Percentiles rank a stretch among this genome's conserved stretches.
These are phyloP conservation scores for Spea hammondii DNA, from an alignment of 2,797 vertebrate genomes.

Conservation along the genomic window DNA sequence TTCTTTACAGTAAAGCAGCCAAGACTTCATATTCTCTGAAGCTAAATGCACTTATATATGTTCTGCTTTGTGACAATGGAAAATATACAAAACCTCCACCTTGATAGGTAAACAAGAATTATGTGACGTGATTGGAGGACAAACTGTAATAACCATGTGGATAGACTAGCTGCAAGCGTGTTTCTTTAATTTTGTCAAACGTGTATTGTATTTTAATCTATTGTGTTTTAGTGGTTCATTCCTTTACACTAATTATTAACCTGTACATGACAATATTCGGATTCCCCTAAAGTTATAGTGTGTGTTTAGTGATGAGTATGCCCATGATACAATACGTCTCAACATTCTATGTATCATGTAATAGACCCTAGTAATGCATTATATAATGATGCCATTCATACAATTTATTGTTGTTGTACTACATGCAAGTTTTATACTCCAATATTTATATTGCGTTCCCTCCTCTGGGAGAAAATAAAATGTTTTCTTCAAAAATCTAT, in stretches of 20 bases:
- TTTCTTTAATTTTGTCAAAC: conserved; percentile 59
- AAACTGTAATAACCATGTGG: conserved; percentile 54
- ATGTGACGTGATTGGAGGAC: conserved; percentile 46
- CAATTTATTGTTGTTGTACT: conserved; percentile 80
- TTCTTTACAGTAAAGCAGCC: conserved; percentile 28
- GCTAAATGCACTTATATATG: conserved; percentile 37
- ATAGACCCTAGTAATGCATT: conserved; percentile 77
- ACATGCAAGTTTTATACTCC: conserved; percentile 98
- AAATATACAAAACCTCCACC: conserved; percentile 10
- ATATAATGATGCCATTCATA: conserved; percentile 76
- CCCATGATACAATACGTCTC: conserved; percentile 75
- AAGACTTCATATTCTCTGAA: conserved; percentile 30
- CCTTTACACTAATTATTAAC: conserved; percentile 61
- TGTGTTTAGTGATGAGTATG: conserved; percentile 75
- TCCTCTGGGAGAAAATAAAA: conserved; percentile 92
- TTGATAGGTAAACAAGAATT: conserved; percentile 54
- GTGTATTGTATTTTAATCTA: conserved; percentile 58
- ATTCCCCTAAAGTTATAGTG: conserved; percentile 55
- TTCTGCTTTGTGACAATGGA: conserved; percentile 16
- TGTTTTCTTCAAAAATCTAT: conserved; percentile 69
- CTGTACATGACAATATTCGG: conserved; percentile 64
- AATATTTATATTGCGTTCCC: conserved; percentile 99
- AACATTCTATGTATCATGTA: conserved; percentile 72
- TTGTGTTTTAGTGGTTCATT: conserved; percentile 63
- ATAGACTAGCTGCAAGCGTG: conserved; percentile 55